Evolutionary conservation across 2,797 vertebrate genomes (phyloP).

Genomic region (Oryzias sinensis): DNA sequence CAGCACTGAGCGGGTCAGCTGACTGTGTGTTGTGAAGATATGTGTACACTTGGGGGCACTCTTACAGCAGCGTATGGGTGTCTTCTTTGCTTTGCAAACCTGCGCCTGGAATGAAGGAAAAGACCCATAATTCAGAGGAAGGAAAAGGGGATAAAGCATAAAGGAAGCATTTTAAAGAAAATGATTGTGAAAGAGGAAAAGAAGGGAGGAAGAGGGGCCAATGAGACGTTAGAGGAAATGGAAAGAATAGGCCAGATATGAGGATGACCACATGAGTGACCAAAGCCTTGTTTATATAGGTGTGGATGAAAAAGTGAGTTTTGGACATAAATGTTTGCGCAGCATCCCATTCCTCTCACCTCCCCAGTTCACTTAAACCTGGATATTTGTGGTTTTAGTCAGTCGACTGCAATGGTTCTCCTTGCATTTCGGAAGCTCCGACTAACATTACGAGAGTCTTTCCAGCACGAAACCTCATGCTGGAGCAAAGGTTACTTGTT

Average conservation of each 20-base stretch:
- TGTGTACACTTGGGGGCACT: slow-evolving; percentile 70
- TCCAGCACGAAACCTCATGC: no score
- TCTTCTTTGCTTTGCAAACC: slow-evolving; percentile 25
- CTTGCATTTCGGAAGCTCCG: no score
- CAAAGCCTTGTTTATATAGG: slow-evolving; percentile 39
- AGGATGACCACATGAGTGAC: slow-evolving; percentile 33
- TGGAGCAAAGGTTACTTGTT: no score
- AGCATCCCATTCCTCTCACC: slow-evolving; percentile 1
- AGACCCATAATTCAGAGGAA: slow-evolving; percentile 7
- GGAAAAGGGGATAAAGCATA: slow-evolving; percentile 12
- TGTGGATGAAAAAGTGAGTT: slow-evolving; percentile 16
- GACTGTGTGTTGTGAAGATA: slow-evolving; percentile 36
- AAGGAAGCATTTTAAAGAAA: slow-evolving; percentile 3
- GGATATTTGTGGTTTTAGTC: slow-evolving; percentile 28
- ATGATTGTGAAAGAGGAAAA: slow-evolving; percentile 11
- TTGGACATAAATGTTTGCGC: slow-evolving; percentile 6
- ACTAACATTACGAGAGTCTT: no score
- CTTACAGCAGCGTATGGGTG: slow-evolving; percentile 56
- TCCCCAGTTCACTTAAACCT: slow-evolving; percentile 14
- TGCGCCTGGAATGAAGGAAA: slow-evolving; percentile 4
- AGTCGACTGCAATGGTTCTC: slow-evolving; percentile 27
- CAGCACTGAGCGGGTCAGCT: neutral
- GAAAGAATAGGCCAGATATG: slow-evolving; percentile 25
- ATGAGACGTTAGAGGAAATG: slow-evolving; percentile 16
- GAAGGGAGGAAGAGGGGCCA: slow-evolving; percentile 25